Evolutionary conservation across 2,888 invertebrate species (phyloP).

Genomic region (Steinernema hermaphroditum): DNA sequence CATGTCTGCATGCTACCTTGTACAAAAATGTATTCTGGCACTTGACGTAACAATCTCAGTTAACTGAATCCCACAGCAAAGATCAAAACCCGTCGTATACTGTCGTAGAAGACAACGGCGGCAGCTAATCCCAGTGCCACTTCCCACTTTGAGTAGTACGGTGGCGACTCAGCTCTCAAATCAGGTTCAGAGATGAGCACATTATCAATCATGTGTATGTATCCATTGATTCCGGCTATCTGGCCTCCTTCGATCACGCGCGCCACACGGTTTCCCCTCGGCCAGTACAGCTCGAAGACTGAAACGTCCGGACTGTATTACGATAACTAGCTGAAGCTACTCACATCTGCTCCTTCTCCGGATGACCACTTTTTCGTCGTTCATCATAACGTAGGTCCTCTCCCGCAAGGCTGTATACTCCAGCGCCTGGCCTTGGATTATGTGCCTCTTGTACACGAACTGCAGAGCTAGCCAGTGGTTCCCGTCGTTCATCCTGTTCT

Average conservation of each 20-base stretch:
- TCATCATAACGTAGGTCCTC: constrained; percentile 67
- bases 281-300: constrained; percentile 67
- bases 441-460: constrained; percentile 78
- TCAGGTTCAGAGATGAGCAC: constrained; percentile 73
- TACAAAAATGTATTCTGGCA: too few species aligned
- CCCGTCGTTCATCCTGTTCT: constrained; percentile 63
- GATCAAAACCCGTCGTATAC: constrained; percentile 25
- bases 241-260: constrained; percentile 75
- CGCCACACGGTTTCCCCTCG: constrained; percentile 64
- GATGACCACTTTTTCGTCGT: constrained; percentile 65
- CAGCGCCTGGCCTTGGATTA: constrained; percentile 75
- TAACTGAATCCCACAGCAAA: too few species aligned
- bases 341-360: constrained; percentile 64
- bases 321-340: not conserved
- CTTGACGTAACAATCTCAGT: too few species aligned
- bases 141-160: not conserved
- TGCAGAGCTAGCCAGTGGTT: constrained; percentile 65
- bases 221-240: constrained; percentile 91
- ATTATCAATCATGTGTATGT: constrained; percentile 88
- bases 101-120: constrained; percentile 12
- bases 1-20: too few species aligned
- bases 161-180: constrained; percentile 41
- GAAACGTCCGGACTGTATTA: constrained; percentile 32
- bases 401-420: constrained; percentile 65
- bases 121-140: not conserved